Percentiles rank a stretch among this genome's conserved stretches.
phyloP scores from a whole-genome alignment of 2,797 vertebrate genomes.

The Chlorospingus flavigularis region DNA sequence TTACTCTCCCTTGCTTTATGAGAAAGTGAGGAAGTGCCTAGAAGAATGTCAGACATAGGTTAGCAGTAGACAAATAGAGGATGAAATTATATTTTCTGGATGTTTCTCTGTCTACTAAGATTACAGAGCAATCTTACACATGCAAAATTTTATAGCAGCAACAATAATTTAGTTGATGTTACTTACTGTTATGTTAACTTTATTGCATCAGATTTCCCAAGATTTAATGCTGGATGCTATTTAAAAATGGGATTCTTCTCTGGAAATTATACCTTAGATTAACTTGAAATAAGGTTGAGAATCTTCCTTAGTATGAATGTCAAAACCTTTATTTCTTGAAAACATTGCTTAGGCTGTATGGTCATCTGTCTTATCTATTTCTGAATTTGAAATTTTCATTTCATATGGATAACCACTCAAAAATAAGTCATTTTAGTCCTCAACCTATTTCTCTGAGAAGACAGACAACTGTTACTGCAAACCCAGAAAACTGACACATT shows the following conservation, averaged over 20 bases:
- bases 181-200: neutral
- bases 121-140: neutral
- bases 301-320: neutral
- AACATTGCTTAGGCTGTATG: accelerated
- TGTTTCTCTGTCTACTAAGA: neutral
- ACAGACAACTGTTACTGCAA: neutral
- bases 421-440: neutral
- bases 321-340: neutral
- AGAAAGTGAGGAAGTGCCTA: neutral
- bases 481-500: neutral
- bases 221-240: neutral
- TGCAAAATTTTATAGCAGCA: neutral
- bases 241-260: neutral
- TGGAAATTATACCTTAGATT: neutral
- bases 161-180: neutral
- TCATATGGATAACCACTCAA: neutral
- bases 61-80: neutral
- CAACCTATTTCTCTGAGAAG: neutral
- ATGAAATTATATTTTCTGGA: neutral
- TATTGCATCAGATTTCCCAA: neutral
- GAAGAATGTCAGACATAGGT: neutral
- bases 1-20: neutral
- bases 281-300: neutral
- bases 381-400: neutral
- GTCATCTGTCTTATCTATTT: neutral